Conservation (phyloP, 1,140 invertebrate genomes). For the Bombus superbus region DNA sequence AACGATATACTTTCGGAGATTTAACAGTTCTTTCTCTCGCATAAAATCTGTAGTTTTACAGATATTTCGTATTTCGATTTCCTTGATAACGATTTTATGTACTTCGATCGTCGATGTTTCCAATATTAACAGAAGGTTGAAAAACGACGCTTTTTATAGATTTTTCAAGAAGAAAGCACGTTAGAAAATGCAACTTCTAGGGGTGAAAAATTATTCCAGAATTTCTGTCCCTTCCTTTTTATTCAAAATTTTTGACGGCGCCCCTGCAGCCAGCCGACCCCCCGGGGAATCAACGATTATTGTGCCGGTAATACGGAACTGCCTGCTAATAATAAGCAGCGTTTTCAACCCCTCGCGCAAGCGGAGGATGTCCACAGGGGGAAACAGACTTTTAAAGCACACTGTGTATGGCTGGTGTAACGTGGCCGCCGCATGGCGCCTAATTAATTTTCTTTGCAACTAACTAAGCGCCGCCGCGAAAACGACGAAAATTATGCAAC, state of each 20-base stretch:
- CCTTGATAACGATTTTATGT: not conserved
- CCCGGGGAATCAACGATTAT: slow-evolving; percentile 45
- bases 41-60: too few relatives aligned
- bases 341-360: slow-evolving; percentile 25
- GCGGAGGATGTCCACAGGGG: slow-evolving; percentile 22
- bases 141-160: not conserved
- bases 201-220: not conserved
- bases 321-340: slow-evolving; percentile 47
- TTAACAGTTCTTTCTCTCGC: too few relatives aligned
- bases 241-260: slow-evolving; percentile 22
- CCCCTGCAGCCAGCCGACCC: not conserved
- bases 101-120: not conserved
- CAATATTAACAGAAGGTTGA: not conserved
- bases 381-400: slow-evolving; percentile 30
- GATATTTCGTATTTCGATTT: too few relatives aligned
- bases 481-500: slow-evolving; percentile 52
- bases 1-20: too few relatives aligned
- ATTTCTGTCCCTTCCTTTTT: not conserved
- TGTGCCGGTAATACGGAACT: slow-evolving; percentile 33
- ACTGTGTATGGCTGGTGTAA: not conserved
- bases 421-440: slow-evolving; percentile 10
- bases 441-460: slow-evolving; percentile 68
- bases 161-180: not conserved
- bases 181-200: not conserved
- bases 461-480: slow-evolving; percentile 55